Base-by-base conservation (phyloP, 1,140 invertebrate genomes). In the Argopecten irradians region DNA sequence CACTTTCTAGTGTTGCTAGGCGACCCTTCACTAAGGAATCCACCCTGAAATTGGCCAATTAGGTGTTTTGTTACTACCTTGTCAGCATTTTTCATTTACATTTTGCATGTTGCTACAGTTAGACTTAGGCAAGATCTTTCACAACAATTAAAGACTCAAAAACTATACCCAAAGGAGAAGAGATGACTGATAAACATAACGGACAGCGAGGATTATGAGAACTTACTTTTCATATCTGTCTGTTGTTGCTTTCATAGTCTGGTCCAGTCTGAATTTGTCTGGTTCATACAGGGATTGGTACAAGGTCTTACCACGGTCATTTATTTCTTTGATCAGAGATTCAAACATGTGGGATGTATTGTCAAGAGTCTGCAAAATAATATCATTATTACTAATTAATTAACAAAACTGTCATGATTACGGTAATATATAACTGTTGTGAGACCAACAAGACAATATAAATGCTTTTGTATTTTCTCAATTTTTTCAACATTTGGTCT, bases 161-260 rank as follows among this genome's bases (percentile, higher is more conserved):
- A n/a, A n/a, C n/a, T n/a, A n/a, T n/a, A n/a, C n/a, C n/a, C n/a
- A n/a, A n/a, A n/a, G n/a, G n/a, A n/a, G n/a, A n/a, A n/a, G n/a
- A n/a, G n/a, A n/a, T n/a, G n/a, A n/a, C n/a, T n/a, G n/a, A n/a
- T n/a, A n/a, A n/a, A n/a, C n/a, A n/a, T n/a, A n/a, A 39, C 13
- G 36, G 36, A 36, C 19, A 0, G 39, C 14, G 34, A 34, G 39
- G 34, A 36, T 7, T 13, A 34, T 71, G 32, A 28, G 36, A 86
- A 35, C 34, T 11, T 90, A 94, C 93, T 92, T 93, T 85, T 92
- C 87, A 84, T 91, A 93, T 86, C 91, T 92, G 34, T 93, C 90
- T 84, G 89, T 82, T 14, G 93, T 83, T 9, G 90, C 82, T 22
- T 92, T 88, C 5, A 93, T 71, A 89, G 91, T 90, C 82, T 93